Evolutionary conservation across 2,888 invertebrate species (phyloP).

Genomic region (Nasonia oneida): DNA sequence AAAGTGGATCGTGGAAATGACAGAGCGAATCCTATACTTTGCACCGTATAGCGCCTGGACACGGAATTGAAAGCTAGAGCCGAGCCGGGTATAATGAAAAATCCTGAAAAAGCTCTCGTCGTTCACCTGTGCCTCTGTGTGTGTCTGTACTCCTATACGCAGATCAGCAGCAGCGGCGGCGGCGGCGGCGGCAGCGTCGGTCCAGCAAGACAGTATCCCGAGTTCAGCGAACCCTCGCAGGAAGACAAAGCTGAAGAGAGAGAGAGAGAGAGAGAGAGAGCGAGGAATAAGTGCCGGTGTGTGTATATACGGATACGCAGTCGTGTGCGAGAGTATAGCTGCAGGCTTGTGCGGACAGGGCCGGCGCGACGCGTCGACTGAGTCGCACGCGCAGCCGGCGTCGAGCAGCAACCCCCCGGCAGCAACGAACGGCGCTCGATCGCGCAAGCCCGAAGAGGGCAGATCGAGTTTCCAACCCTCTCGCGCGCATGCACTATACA

Average conservation of each 20-base stretch:
- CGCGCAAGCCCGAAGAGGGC: constrained; percentile 32
- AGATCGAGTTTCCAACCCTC: constrained; percentile 12
- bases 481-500: neutral
- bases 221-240: constrained; percentile 22
- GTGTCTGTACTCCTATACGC: neutral
- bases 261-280: no score
- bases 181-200: neutral
- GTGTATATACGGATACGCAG: neutral
- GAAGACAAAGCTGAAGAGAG: neutral
- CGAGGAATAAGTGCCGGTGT: neutral
- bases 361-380: constrained; percentile 73
- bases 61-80: neutral
- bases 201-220: neutral
- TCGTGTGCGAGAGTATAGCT: neutral
- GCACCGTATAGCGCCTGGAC: neutral
- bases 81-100: neutral
- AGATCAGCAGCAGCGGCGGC: neutral
- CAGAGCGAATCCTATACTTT: constrained; percentile 25
- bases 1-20: constrained; percentile 50
- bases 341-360: constrained; percentile 57
- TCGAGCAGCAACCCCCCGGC: constrained; percentile 64
- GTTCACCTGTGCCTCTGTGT: neutral
- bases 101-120: neutral
- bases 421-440: constrained; percentile 49
- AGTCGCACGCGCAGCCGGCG: constrained; percentile 63